Conservation (phyloP, 2,888 invertebrate species). For the Leptopilina drosophilae region DNA sequence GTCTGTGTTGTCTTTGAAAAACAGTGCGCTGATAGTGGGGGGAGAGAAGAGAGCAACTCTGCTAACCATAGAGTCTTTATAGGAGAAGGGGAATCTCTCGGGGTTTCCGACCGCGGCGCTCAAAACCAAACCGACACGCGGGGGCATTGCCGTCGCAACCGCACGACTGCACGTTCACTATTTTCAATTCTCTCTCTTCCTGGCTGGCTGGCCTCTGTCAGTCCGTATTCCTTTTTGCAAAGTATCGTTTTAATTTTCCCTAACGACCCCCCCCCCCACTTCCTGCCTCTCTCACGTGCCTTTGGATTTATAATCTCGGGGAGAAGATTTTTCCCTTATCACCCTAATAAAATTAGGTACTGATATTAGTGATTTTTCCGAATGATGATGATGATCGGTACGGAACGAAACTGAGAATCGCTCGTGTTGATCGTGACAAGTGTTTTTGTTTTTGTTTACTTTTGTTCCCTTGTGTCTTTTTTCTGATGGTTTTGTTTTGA, state of each 20-base stretch:
- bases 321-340: neutral
- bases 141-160: constrained; percentile 74
- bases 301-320: neutral
- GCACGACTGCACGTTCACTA: constrained; percentile 62
- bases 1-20: neutral
- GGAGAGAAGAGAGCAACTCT: constrained; percentile 47
- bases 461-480: no score
- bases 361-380: no score
- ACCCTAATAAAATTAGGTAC: neutral
- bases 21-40: constrained; percentile 40
- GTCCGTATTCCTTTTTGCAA: no score
- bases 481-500: no score
- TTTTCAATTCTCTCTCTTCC: neutral
- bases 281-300: neutral
- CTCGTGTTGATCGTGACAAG: constrained; percentile 31
- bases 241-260: neutral
- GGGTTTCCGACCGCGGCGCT: constrained; percentile 69
- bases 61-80: constrained; percentile 15
- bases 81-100: constrained; percentile 58
- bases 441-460: constrained; percentile 34
- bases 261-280: neutral
- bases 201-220: no score
- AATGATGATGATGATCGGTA: neutral
- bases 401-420: constrained; percentile 13
- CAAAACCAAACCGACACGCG: constrained; percentile 65